A percentile compares a stretch with the other conserved stretches of the same genome.
Conservation (phyloP, 2,113 vertebrate genomes). For the Ailuropoda melanoleuca region DNA sequence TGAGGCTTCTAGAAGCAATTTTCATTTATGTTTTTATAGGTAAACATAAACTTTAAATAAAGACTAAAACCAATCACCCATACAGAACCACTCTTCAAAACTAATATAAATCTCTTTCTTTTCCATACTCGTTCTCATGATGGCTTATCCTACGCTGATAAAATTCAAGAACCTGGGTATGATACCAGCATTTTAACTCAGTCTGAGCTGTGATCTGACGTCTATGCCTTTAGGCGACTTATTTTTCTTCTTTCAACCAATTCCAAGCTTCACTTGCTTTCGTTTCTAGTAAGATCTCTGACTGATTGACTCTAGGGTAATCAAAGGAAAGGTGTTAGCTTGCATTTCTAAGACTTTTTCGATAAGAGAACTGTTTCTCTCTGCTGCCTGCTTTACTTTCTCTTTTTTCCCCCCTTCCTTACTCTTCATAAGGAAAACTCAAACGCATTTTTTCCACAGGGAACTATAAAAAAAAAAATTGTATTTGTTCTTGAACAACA, state of each 20-base stretch:
- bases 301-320: neutral
- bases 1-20: neutral
- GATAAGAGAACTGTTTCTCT: neutral
- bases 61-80: neutral
- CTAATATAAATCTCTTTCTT: neutral
- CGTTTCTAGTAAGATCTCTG: neutral
- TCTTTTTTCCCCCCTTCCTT: neutral
- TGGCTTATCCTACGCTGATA: neutral
- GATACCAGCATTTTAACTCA: neutral
- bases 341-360: neutral
- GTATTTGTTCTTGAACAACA: neutral
- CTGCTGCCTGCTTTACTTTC: neutral
- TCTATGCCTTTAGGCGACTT: neutral
- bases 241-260: neutral
- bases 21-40: neutral
- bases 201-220: neutral
- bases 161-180: neutral
- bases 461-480: neutral
- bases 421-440: neutral
- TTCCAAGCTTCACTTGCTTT: neutral
- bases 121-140: neutral
- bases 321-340: neutral
- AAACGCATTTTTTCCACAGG: neutral
- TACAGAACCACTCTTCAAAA: neutral
- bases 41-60: neutral